Evolutionary conservation across 2,888 invertebrate species (phyloP), one percentile per base, ranked within the genome.

Genomic region (Trachelus tabidus): DNA sequence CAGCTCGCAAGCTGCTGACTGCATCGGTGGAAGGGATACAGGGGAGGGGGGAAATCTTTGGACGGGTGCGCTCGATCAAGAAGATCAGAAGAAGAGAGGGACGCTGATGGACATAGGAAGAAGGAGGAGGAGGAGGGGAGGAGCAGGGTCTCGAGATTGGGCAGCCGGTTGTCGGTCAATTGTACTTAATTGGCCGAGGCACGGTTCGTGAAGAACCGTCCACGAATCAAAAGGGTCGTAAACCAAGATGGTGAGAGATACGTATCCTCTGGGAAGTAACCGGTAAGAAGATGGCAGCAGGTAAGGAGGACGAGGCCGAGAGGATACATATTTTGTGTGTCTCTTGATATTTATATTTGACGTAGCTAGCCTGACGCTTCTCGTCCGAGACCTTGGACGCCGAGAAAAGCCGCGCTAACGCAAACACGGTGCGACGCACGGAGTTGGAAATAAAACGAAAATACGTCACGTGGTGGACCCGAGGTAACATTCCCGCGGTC

Each of bases 161-260:
- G 82, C 84, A 82, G 84, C 82, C 87, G 85, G 85, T 88, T 85
- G 76, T 75, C 76, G 84, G n/a, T 87, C 88, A 90, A 90, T 90
- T 89, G 86, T 81, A 81, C 80, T 89, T 88, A 90, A 91, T 91
- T 91, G 88, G 81, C 79, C 82, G 79, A 84, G 83, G 85, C 84
- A 79, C 15, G 71, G 71, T 71, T 34, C 71, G 71, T 71, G 31
- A 34, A 71, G 71, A 71, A 71, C 33, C 56, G 23, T 56, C 56
- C 56, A 56, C 56, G 56, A 56, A 56, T 56, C 23, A 56, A 23
- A 56, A 56, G 23, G 56, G 56, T 23, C 56, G 23, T 23, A 56
- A 56, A 2, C 56, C 23, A 56, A 56, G 56, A 56, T 56, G 56
- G 23, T 23, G 56, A 56, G 9, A 56, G 56, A 56, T 23, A 56